Percentiles rank a stretch among this genome's conserved stretches.
These are phyloP conservation scores for Perca schrenkii DNA, from an alignment of 2,113 vertebrate species.

Conservation along the genomic window DNA sequence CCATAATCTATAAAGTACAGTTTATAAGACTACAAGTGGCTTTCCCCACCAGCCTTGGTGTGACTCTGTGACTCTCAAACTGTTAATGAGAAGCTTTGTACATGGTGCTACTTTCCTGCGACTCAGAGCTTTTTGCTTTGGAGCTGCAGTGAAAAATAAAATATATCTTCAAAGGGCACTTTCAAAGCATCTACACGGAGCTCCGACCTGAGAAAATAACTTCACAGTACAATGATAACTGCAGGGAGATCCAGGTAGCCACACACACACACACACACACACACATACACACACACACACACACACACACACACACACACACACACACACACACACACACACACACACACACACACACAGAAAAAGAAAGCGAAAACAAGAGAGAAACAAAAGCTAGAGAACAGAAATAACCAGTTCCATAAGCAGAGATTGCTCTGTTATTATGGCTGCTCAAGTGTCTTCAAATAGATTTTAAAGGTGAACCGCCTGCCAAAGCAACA, in stretches of 20 bases:
- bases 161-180: conserved; percentile 51
- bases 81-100: conserved; percentile 19
- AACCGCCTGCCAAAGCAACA: conserved; percentile 26
- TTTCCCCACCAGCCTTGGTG: neutral
- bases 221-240: conserved; percentile 44
- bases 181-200: conserved; percentile 22
- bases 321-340: neutral
- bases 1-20: neutral
- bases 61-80: conserved; percentile 11
- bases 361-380: neutral
- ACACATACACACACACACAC: conserved; percentile 10
- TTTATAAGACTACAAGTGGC: neutral
- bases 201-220: conserved; percentile 47
- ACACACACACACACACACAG: conserved; percentile 2
- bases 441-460: conserved; percentile 45
- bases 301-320: conserved; percentile 7
- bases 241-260: conserved; percentile 36
- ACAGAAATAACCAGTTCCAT: conserved; percentile 38
- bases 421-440: conserved; percentile 44
- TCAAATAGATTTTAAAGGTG: conserved; percentile 68
- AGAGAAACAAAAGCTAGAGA: conserved; percentile 38
- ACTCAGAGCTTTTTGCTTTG: conserved; percentile 15
- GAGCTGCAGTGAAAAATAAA: conserved; percentile 24
- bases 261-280: neutral
- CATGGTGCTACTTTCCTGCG: neutral